Evolutionary conservation across 2,888 invertebrate genomes (phyloP), one percentile per base, ranked within the genome.

Genomic region (Pteria penguin): DNA sequence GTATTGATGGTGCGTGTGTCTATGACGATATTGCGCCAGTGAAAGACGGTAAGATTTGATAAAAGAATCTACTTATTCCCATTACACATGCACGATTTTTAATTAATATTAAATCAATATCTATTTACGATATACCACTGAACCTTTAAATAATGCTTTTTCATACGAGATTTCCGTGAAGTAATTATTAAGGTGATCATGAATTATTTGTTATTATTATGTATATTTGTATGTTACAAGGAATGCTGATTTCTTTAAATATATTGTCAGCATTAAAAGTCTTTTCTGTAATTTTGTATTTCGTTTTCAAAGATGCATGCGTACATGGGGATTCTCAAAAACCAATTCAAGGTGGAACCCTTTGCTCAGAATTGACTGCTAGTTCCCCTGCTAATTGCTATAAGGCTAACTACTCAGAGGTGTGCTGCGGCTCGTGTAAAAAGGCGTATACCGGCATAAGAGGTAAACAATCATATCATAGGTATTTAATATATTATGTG

Each of bases 401-500:
- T 32, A 77, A 82, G 22, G 63, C 58, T 1, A 82, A 82, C 67
- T 83, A 84, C 71, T 75, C 36, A 8, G 65, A 67, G 5, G 72
- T 81, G 14, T 84, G 84, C 61, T 84, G 84, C 69, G 82, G 75
- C 27, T 77, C 82, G 0, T 84, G 84, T 52, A 76, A 76, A 80
- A 76, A 33, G 74, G 79, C n/a, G 75, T 78, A n/a, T n/a, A 57
- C 68, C 2, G 68, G 68, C 3, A 68, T 32, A 24, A 68, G 52
- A 29, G 27, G 68, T 68, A 68, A 54, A 45, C 11, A 45, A 45
- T 45, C 8, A 14, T n/a, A n/a, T n/a, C n/a, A n/a, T n/a, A n/a
- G n/a, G n/a, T n/a, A n/a, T n/a, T n/a, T n/a, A n/a, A n/a, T n/a
- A n/a, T n/a, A n/a, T n/a, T n/a, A n/a, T n/a, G n/a, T n/a, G n/a